These are phyloP conservation scores for Rhysida immarginata DNA, from an alignment of 1,140 invertebrate genomes.

Conservation along the genomic window DNA sequence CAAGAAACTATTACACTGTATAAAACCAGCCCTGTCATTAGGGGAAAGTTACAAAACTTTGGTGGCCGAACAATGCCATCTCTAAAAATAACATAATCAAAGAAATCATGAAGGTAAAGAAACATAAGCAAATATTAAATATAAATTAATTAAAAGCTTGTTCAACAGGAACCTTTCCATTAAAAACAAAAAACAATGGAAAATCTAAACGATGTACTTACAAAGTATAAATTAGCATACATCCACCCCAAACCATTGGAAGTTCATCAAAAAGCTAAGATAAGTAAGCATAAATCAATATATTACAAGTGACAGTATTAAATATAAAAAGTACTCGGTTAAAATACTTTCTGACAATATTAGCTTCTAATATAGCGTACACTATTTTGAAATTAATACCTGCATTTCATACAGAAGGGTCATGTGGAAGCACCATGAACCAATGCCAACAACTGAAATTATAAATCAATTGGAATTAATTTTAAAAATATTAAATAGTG, in stretches of 20 bases:
- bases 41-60: slow-evolving; percentile 15
- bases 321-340: background rate
- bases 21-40: slow-evolving; percentile 18
- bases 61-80: slow-evolving; percentile 7
- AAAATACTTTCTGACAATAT: background rate
- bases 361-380: background rate
- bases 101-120: too few relatives aligned
- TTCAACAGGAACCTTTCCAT: too few relatives aligned
- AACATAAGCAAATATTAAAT: too few relatives aligned
- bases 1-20: slow-evolving; percentile 25
- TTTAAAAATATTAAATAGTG: too few relatives aligned
- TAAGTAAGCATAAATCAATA: slow-evolving; percentile 3
- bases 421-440: slow-evolving; percentile 36
- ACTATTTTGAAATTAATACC: slow-evolving; percentile 12
- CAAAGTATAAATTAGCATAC: slow-evolving; percentile 25
- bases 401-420: slow-evolving; percentile 34
- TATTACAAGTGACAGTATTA: background rate
- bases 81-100: too few relatives aligned
- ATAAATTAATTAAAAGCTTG: too few relatives aligned
- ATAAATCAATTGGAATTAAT: too few relatives aligned
- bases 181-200: background rate
- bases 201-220: slow-evolving; percentile 20
- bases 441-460: slow-evolving; percentile 34
- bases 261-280: slow-evolving; percentile 30
- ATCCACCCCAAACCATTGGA: slow-evolving; percentile 29